Evolutionary conservation across 2,888 invertebrate genomes (phyloP).

Genomic region (Sinodicranocentrus sp.): DNA sequence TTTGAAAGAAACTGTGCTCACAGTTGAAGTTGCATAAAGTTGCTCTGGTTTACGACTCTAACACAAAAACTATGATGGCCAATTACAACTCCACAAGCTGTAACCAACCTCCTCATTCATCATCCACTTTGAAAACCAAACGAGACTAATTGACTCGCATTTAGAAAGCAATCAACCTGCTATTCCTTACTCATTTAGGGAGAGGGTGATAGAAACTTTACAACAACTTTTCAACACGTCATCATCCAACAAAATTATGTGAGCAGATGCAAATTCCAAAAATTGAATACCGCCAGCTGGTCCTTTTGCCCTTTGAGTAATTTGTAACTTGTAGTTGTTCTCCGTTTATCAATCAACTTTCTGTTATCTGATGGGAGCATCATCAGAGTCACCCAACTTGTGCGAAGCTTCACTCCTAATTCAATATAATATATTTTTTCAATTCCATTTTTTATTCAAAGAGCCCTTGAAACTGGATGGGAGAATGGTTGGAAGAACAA

Average conservation of each 20-base stretch:
- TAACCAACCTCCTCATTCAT: not conserved
- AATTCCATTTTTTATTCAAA: not conserved
- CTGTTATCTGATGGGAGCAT: slow-evolving; percentile 27
- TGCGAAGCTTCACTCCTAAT: too few species aligned
- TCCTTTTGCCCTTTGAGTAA: slow-evolving; percentile 43
- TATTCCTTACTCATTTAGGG: slow-evolving; percentile 38
- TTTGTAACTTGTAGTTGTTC: slow-evolving; percentile 57
- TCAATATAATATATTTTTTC: too few species aligned
- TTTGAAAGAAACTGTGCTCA: too few species aligned
- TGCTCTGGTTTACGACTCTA: not conserved
- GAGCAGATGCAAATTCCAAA: slow-evolving; percentile 44
- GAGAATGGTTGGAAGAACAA: not conserved
- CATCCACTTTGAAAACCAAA: slow-evolving; percentile 18
- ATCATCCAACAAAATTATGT: not conserved
- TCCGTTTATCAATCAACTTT: slow-evolving; percentile 55
- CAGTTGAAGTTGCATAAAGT: slow-evolving; percentile 25
- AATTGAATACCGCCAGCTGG: slow-evolving; percentile 21
- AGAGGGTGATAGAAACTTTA: not conserved
- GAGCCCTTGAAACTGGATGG: slow-evolving; percentile 21
- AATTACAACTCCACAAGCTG: slow-evolving; percentile 18
- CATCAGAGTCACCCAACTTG: not conserved
- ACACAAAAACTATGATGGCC: slow-evolving; percentile 19
- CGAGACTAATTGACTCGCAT: slow-evolving; percentile 28
- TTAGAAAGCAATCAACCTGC: slow-evolving; percentile 52
- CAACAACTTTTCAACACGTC: too few species aligned